These are phyloP conservation scores for Eumacrocentrus americanus DNA, from an alignment of 2,888 invertebrate species.

Conservation along the genomic window DNA sequence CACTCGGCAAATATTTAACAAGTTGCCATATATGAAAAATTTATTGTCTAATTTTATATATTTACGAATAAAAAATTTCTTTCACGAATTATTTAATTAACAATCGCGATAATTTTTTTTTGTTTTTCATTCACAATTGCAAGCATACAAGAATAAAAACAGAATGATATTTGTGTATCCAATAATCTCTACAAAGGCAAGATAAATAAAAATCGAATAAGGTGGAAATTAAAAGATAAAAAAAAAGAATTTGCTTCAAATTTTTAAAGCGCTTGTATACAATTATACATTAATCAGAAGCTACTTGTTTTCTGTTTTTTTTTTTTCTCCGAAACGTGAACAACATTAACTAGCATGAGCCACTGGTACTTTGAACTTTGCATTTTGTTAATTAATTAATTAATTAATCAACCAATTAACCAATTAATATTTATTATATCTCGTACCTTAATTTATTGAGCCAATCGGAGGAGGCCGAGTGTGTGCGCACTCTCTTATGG, in stretches of 20 bases:
- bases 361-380: conserved; percentile 39
- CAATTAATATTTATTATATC: conserved; percentile 33
- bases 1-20: neutral
- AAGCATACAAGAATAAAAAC: conserved; percentile 31
- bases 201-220: conserved; percentile 43
- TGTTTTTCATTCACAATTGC: conserved; percentile 28
- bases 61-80: neutral
- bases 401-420: neutral
- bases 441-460: conserved; percentile 53
- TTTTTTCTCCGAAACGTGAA: conserved; percentile 35
- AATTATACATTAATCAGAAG: conserved; percentile 6
- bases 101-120: neutral
- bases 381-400: conserved; percentile 20
- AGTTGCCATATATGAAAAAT: conserved; percentile 1
- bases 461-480: conserved; percentile 48
- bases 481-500: conserved; percentile 34
- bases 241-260: conserved; percentile 12
- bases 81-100: neutral
- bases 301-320: conserved; percentile 7
- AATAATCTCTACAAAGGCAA: conserved; percentile 45
- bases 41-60: conserved; percentile 13
- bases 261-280: neutral
- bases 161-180: conserved; percentile 3
- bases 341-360: conserved; percentile 46
- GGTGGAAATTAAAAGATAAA: conserved; percentile 22